Base-by-base conservation (phyloP, 2,797 vertebrate genomes). In the Scarus forsteni region DNA sequence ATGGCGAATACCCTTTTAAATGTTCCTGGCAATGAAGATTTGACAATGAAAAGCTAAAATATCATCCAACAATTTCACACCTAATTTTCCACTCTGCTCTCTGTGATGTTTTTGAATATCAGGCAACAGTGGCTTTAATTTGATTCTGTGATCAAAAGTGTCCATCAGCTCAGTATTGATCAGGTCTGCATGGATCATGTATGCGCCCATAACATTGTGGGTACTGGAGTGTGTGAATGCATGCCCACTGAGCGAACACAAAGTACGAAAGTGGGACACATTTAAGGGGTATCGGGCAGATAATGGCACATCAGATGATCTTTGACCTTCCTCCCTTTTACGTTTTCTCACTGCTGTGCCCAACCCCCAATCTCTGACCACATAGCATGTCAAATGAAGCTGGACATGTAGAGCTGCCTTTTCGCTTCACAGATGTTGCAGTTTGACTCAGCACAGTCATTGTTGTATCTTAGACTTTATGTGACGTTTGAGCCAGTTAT, bases 291-390 rank as follows among this genome's bases (percentile, higher is more conserved):
- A 12, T 73, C 35, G 55, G 69, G 44, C 15, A 18, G 38, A 63
- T n/a, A 60, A 69, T n/a, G 46, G 64, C 56, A 38, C 57, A 76
- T 66, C 59, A 39, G 34, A 52, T 27, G 52, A 69, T 72, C 75
- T 81, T 70, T 83, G 79, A 83, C 79, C 69, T 43, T 49, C 6
- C 38, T 40, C 65, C 18, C 36, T 19, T 59, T 70, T 45, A 50
- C 36, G 42, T 75, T 57, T 59, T 60, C 50, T 14, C 49, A n/a
- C 62, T 55, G 69, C 73, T 52, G 61, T 64, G 66, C 60, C 73
- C 82, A 83, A 42, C 83, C 70, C 78, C 77, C 57, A 51, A 34
- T 12, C 55, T 45, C 38, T 40, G 54, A 60, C 57, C 50, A 44
- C 11, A 57, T 45, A 51, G n/a, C 52, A 45, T 34, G 59, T 67